phyloP scores from a whole-genome alignment of 2,888 invertebrate genomes.

The Habroteleia sp. region DNA sequence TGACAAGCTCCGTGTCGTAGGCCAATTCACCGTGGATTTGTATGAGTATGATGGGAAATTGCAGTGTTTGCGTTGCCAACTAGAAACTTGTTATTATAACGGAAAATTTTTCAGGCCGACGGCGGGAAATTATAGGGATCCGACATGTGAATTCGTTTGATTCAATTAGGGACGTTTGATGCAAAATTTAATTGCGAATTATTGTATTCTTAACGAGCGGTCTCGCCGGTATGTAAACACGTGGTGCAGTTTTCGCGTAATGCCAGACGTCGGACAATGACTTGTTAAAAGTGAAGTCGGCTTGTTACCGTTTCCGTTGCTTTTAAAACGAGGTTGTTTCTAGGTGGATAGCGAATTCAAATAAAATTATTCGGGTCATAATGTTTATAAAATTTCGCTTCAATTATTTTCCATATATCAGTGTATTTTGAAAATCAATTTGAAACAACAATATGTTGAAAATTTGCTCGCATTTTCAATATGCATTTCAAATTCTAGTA shows the following conservation, averaged over 20 bases:
- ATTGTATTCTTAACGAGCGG: constrained; percentile 38
- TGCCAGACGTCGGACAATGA: constrained; percentile 51
- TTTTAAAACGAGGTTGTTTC: constrained; percentile 13
- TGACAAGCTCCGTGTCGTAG: constrained; percentile 53
- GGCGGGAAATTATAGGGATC: constrained; percentile 38
- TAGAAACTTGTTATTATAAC: constrained; percentile 47
- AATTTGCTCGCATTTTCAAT: too few species aligned
- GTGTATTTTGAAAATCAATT: too few species aligned
- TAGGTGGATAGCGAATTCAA: neutral
- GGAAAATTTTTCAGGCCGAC: constrained; percentile 41
- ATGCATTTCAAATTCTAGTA: too few species aligned
- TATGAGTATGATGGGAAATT: constrained; percentile 44
- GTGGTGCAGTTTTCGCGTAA: constrained; percentile 43
- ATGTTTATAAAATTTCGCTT: too few species aligned
- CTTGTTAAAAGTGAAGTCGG: constrained; percentile 46
- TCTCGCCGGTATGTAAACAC: constrained; percentile 30
- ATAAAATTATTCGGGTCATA: constrained; percentile 10
- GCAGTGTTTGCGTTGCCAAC: constrained; percentile 44
- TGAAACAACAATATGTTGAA: too few species aligned
- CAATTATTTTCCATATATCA: too few species aligned
- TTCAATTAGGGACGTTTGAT: constrained; percentile 47
- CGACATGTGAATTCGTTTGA: constrained; percentile 38
- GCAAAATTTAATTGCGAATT: constrained; percentile 45
- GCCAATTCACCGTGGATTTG: constrained; percentile 44
- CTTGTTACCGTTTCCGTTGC: constrained; percentile 38